Conservation (phyloP, 2,797 vertebrate species). For the Zenarchopterus dispar region DNA sequence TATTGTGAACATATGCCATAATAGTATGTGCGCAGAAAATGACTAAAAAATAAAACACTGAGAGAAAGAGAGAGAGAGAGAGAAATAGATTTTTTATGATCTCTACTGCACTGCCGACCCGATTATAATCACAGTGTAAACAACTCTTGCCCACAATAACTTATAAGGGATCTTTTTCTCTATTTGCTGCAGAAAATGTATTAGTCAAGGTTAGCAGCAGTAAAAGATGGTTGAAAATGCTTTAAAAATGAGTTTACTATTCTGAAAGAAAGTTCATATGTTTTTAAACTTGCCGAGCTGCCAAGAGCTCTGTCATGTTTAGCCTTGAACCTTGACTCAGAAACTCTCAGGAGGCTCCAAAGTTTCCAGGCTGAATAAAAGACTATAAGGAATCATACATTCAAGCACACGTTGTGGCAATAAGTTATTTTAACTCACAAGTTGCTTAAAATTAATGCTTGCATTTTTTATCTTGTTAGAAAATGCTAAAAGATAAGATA, state of each 20-base stretch:
- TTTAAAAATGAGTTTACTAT: slow-evolving; percentile 8
- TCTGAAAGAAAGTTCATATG: slow-evolving; percentile 26
- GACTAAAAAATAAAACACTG: too few relatives aligned
- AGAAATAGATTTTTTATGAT: slow-evolving; percentile 57
- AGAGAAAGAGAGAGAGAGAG: background rate
- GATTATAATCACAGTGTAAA: background rate
- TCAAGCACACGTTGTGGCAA: slow-evolving; percentile 18
- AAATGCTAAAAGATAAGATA: slow-evolving; percentile 23
- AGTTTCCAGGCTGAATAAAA: slow-evolving; percentile 10
- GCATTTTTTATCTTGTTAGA: background rate
- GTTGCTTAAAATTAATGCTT: background rate
- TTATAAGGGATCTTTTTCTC: slow-evolving; percentile 34
- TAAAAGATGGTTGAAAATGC: slow-evolving; percentile 21
- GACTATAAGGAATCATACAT: slow-evolving; percentile 17
- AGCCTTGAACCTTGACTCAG: slow-evolving; percentile 51
- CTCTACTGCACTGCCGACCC: slow-evolving; percentile 30
- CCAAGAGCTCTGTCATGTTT: slow-evolving; percentile 40
- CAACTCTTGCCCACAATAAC: slow-evolving; percentile 38
- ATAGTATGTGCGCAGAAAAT: too few relatives aligned
- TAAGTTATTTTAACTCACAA: slow-evolving; percentile 21
- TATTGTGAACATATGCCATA: too few relatives aligned
- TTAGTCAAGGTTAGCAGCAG: slow-evolving; percentile 57
- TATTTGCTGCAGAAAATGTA: slow-evolving; percentile 43
- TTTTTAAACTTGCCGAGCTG: slow-evolving; percentile 18
- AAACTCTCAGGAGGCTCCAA: slow-evolving; percentile 28